These are phyloP conservation scores for Ailuropoda melanoleuca DNA, from an alignment of 2,113 vertebrate genomes.

Conservation along the genomic window DNA sequence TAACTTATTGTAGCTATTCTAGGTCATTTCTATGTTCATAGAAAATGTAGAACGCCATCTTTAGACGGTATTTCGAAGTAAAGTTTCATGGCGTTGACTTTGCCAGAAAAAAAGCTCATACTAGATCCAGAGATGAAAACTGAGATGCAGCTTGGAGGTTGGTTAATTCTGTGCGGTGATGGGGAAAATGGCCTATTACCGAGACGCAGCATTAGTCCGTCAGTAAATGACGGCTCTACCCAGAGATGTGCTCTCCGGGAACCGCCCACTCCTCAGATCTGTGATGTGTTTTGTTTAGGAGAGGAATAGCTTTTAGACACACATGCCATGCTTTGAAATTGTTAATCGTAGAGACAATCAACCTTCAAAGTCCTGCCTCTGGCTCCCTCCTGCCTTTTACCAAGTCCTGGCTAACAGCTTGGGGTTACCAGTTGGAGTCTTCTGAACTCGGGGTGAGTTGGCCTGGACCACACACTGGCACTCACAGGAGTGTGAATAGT, in stretches of 20 bases:
- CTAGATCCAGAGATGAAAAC: conserved; percentile 50
- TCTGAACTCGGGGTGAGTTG: background rate
- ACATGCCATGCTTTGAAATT: conserved; percentile 24
- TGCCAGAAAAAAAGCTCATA: conserved; percentile 1
- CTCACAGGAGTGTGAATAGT: background rate
- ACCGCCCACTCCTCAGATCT: conserved; percentile 46
- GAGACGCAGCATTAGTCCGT: background rate
- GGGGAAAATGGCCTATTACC: conserved; percentile 57
- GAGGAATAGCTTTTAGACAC: conserved; percentile 29
- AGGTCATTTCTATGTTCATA: conserved; percentile 10
- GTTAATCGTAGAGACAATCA: background rate
- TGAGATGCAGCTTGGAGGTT: background rate
- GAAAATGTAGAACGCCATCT: conserved; percentile 33
- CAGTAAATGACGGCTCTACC: conserved; percentile 6
- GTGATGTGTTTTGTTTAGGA: conserved; percentile 59
- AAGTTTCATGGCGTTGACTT: conserved; percentile 25
- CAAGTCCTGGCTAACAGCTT: background rate
- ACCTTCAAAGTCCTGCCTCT: background rate
- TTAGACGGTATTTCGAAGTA: background rate
- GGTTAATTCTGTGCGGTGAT: conserved; percentile 53
- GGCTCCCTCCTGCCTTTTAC: background rate
- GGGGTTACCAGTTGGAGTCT: background rate
- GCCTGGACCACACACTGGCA: background rate
- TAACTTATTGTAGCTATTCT: background rate
- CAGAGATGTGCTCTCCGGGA: background rate